Conservation (phyloP, 2,888 invertebrate species). For the Ptilodon capucinus region DNA sequence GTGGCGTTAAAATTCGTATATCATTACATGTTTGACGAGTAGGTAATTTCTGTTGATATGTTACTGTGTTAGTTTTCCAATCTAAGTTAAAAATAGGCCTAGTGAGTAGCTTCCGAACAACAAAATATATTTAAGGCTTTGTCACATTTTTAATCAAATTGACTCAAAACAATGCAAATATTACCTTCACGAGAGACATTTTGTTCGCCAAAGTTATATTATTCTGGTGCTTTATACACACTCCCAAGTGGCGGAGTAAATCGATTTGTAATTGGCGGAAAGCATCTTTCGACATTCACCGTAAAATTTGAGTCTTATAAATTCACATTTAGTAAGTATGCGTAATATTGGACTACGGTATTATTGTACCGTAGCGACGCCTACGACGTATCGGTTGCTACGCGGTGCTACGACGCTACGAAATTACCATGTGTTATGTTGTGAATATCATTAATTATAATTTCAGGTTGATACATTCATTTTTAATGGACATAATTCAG, state of each 20-base stretch:
- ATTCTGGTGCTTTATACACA: conserved; percentile 14
- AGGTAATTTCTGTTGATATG: too few relatives aligned
- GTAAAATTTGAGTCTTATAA: conserved; percentile 14
- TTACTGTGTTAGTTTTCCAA: too few relatives aligned
- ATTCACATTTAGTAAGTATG: too few relatives aligned
- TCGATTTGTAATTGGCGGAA: conserved; percentile 46
- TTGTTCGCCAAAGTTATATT: conserved; percentile 5
- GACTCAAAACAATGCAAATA: neutral
- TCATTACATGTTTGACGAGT: too few relatives aligned
- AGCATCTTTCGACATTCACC: conserved; percentile 23
- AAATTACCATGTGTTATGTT: neutral
- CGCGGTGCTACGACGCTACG: neutral
- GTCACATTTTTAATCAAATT: too few relatives aligned
- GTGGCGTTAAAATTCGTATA: too few relatives aligned
- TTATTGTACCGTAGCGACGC: neutral
- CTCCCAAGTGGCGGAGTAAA: conserved; percentile 26
- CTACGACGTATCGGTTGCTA: neutral
- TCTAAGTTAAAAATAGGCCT: too few relatives aligned
- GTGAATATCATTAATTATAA: neutral
- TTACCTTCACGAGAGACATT: neutral
- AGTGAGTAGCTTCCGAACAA: too few relatives aligned
- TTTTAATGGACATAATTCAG: neutral
- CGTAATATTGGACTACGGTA: too few relatives aligned
- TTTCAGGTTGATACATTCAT: neutral
- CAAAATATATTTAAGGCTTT: too few relatives aligned